These are phyloP conservation scores for Pseudopleuronectes americanus DNA, from an alignment of 2,797 vertebrate species.

Conservation along the genomic window DNA sequence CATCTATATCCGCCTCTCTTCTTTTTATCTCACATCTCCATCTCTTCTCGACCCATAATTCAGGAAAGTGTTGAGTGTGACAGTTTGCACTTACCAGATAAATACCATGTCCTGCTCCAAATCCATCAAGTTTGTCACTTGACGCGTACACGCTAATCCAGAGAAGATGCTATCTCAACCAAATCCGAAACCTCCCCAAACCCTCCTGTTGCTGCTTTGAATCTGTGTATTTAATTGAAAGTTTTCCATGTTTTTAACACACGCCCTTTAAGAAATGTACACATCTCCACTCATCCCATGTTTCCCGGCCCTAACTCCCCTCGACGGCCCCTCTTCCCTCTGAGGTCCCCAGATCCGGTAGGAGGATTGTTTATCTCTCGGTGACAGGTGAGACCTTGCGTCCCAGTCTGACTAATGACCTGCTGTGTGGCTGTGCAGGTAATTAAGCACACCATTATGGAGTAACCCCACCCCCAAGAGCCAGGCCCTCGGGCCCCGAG, in stretches of 20 bases:
- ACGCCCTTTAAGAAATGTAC: too few species aligned
- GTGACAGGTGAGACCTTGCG: slow-evolving; percentile 79
- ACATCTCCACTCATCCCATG: not conserved
- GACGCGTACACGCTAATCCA: slow-evolving; percentile 48
- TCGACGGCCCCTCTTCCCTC: slow-evolving; percentile 39
- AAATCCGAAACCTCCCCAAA: slow-evolving; percentile 8
- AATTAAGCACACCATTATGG: slow-evolving; percentile 88
- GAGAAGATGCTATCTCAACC: slow-evolving; percentile 27
- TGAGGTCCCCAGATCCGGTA: slow-evolving; percentile 60
- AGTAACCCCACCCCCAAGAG: slow-evolving; percentile 79
- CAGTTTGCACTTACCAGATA: slow-evolving; percentile 52
- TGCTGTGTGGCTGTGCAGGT: slow-evolving; percentile 82
- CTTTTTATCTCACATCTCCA: slow-evolving; percentile 4
- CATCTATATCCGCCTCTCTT: not conserved
- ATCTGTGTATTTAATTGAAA: not conserved
- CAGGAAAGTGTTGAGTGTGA: slow-evolving; percentile 28
- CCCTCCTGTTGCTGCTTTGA: slow-evolving; percentile 3
- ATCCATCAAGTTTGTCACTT: slow-evolving; percentile 57
- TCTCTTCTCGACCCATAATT: slow-evolving; percentile 48
- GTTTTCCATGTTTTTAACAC: not conserved
- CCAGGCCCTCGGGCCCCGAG: slow-evolving; percentile 66
- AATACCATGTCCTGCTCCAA: slow-evolving; percentile 44
- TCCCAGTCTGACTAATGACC: slow-evolving; percentile 83
- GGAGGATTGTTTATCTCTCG: slow-evolving; percentile 79
- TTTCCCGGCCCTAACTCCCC: slow-evolving; percentile 33